Base-by-base conservation (phyloP, 2,888 invertebrate species). In the Lepidocyrtinus sp. region DNA sequence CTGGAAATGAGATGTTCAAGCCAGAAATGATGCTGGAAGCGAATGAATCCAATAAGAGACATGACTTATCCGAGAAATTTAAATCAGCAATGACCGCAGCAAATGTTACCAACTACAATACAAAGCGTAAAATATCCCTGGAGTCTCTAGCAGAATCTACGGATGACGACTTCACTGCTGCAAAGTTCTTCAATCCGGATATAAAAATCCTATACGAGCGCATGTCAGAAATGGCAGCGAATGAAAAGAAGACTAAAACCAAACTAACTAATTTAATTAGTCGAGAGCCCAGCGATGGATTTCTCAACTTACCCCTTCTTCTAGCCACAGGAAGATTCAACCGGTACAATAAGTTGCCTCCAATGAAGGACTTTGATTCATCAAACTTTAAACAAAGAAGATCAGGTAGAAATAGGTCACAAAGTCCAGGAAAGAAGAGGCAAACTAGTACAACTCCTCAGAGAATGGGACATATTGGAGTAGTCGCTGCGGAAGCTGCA, bases 261-360 rank as follows among this genome's bases (percentile, higher is more conserved):
- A 74, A 12, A 36, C n/a, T 7, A 17, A 1, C 3, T 5, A 59
- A 22, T 1, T 0, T 74, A 3, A 17, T 24, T n/a, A 75, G 75
- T 46, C 25, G 63, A 55, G 75, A 75, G 55, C 75, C 75, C 21
- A 75, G 75, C 17, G 75, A 75, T 27, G 75, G 75, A 1, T 75
- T 26, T 45, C 22, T 75, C 1, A 75, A 75, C 55, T 75, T 75
- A 65, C 27, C 69, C 5, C 45, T 75, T 26, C 45, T 75, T 27
- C 21, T 75, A 2, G 75, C 68, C 22, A 75, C 69, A 1, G 75
- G 75, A 21, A 69, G 75, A 63, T 75, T 75, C 19, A 75, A 26
- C 19, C 46, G 55, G 0, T 75, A 63, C 24, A 75, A 70, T 36
- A 75, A 75, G 15, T 19, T 75, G 21, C 75, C 75, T n/a, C 70